phyloP scores from a whole-genome alignment of 2,888 invertebrate species.

The Andrena minutula region DNA sequence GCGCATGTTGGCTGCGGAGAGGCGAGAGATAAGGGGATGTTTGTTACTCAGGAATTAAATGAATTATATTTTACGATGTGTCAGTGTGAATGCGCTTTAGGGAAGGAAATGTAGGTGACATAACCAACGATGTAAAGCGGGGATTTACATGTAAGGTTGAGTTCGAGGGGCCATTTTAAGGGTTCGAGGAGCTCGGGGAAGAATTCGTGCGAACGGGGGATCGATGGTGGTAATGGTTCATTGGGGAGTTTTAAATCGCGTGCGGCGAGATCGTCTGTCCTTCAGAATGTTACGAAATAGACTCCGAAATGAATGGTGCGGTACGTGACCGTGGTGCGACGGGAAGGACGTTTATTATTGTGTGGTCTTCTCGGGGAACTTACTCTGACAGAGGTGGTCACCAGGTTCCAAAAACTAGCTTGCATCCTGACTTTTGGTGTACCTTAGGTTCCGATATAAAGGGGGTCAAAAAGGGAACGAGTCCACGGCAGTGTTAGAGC shows the following conservation, averaged over 20 bases:
- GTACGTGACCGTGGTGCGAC: constrained; percentile 8
- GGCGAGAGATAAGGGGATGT: not conserved
- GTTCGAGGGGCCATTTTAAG: not conserved
- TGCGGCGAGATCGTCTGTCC: constrained; percentile 50
- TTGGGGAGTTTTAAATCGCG: not conserved
- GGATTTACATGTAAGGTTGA: not conserved
- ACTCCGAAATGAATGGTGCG: constrained; percentile 31
- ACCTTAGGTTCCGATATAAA: constrained; percentile 27
- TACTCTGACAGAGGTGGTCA: constrained; percentile 85
- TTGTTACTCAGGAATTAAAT: constrained; percentile 5
- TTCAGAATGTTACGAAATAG: constrained; percentile 72
- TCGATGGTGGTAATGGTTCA: not conserved
- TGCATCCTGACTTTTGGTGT: constrained; percentile 82
- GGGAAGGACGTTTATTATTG: not conserved
- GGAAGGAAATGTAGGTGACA: constrained; percentile 65
- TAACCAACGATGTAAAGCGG: constrained; percentile 68
- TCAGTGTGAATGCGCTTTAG: not conserved
- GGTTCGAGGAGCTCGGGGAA: not conserved
- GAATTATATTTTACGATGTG: not conserved
- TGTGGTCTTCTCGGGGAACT: constrained; percentile 61
- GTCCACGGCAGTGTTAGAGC: constrained; percentile 50
- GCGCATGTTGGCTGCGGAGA: constrained; percentile 80
- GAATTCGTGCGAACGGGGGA: not conserved
- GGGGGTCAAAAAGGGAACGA: constrained; percentile 34
- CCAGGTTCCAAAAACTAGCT: constrained; percentile 85